Evolutionary conservation across 2,113 vertebrate genomes (phyloP), one percentile per base, ranked within the genome.

Genomic region (Petaurus breviceps): DNA sequence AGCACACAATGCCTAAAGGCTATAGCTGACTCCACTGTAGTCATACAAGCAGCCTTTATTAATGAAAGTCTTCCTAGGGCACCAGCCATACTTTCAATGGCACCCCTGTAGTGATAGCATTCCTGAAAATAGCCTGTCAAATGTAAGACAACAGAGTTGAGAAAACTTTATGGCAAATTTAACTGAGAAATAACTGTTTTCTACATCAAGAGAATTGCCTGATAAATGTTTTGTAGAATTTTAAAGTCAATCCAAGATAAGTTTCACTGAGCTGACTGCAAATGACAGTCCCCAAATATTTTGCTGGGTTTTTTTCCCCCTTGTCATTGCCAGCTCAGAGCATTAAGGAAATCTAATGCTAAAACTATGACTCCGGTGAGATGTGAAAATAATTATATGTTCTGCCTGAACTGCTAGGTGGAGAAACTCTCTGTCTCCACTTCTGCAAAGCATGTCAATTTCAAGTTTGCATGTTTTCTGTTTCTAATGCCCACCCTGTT

Each of bases 381-480:
- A 98, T 96, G 68, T 98, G 97, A 98, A 98, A 98, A 97, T 98
- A 98, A 98, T 98, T 98, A 96, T 93, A 97, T 47, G 46, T 98
- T 98, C 97, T 98, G 95, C 96, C 96, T 97, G 95, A 98, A 95
- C 57, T 98, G 97, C 96, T 97, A 98, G 97, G 77, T 94, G 46
- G 37, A 97, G 94, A 98, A 98, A 96, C 57, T 94, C 94, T 98
- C 92, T 55, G 37, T 97, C 93, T 97, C 52, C 8, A 57, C 37
- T 97, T 97, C 94, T 96, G 91, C 91, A 97, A 90, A 95, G 94
- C 90, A 97, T 93, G 94, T 97, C 97, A 98, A 91, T 98, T 98
- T 98, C 46, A 91, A 98, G 55, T 97, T 97, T 97, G 90, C 50
- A 77, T 96, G 93, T 97, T 98, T 98, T 97, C 94, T 96, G 68